A percentile compares a stretch with the other conserved stretches of the same genome.
Conservation (phyloP, 1,140 invertebrate genomes). For the Tetramorium parvispinum region DNA sequence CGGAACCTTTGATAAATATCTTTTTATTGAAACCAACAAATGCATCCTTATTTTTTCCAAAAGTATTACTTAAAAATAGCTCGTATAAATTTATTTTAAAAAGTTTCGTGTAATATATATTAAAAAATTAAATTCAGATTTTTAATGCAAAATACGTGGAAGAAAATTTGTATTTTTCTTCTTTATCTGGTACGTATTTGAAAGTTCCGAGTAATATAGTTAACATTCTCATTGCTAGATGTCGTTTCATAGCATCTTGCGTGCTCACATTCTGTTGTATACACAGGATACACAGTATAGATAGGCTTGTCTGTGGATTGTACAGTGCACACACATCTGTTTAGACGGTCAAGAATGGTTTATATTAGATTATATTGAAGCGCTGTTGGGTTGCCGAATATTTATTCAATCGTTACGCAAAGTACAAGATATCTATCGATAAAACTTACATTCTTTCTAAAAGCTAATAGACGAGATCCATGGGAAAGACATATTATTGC, state of each 20-base stretch:
- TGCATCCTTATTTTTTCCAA: neutral
- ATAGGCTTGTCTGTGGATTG: too few species aligned
- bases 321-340: too few species aligned
- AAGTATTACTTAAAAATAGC: neutral
- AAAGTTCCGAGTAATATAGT: neutral
- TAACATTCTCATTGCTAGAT: conserved; percentile 2
- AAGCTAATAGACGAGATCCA: conserved; percentile 68
- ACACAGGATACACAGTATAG: too few species aligned
- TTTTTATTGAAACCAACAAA: neutral
- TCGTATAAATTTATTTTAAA: conserved; percentile 9
- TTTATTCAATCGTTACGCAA: neutral
- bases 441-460: neutral
- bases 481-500: conserved; percentile 89
- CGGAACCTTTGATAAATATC: neutral
- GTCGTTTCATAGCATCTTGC: neutral
- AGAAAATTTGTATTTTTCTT: neutral
- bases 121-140: neutral
- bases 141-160: neutral
- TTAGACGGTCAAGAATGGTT: too few species aligned
- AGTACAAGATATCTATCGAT: neutral
- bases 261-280: neutral
- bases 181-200: neutral
- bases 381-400: neutral
- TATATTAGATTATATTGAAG: too few species aligned
- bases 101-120: neutral